A percentile compares a stretch with the other conserved stretches of the same genome.
Evolutionary conservation across 53 echinoderm and acorn worm species (phyloP).

Genomic region (Stichopus horrens): DNA sequence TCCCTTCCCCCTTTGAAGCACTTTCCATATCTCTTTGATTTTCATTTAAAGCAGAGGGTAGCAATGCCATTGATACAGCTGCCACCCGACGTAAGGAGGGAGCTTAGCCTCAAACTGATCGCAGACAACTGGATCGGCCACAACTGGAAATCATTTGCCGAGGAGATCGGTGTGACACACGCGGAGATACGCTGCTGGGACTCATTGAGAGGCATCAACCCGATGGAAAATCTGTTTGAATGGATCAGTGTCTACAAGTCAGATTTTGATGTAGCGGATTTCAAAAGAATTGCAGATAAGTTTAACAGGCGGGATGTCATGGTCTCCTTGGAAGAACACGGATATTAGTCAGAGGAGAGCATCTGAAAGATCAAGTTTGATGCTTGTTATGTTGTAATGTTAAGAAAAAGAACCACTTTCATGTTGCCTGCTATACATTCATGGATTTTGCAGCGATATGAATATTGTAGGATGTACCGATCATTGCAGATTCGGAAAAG

Average conservation of each 20-base stretch:
- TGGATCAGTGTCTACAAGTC: neutral
- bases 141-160: conserved; percentile 39
- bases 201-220: neutral
- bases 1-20: too few species aligned
- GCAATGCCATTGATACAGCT: neutral
- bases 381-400: too few species aligned
- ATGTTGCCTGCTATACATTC: too few species aligned
- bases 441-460: too few species aligned
- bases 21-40: neutral
- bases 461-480: too few species aligned
- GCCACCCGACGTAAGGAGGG: neutral
- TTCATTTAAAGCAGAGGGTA: neutral
- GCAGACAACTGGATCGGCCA: neutral
- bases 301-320: conserved; percentile 11
- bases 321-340: neutral
- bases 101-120: neutral
- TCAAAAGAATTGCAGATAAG: neutral
- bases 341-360: neutral
- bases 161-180: neutral
- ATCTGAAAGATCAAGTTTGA: too few species aligned
- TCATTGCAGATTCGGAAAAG: too few species aligned
- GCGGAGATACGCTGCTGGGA: conserved; percentile 12
- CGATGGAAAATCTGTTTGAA: conserved; percentile 19
- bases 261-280: neutral
- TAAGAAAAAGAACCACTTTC: too few species aligned